phyloP scores from a whole-genome alignment of 2,113 vertebrate species.

The Cyrtonyx montezumae region DNA sequence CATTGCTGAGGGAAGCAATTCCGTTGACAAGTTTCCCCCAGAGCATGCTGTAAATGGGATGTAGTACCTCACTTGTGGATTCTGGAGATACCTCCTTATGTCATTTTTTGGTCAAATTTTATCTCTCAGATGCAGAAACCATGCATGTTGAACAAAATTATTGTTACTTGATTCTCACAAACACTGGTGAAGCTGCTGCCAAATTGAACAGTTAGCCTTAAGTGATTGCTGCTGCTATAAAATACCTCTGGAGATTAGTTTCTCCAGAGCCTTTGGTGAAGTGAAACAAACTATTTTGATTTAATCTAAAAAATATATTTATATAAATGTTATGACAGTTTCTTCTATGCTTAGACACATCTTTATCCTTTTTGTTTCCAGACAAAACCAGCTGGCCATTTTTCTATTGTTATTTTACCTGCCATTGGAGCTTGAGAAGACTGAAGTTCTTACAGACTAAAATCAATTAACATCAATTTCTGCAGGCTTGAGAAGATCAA shows the following conservation, averaged over 20 bases:
- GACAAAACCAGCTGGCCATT: neutral
- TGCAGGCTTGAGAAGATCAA: neutral
- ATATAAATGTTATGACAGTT: neutral
- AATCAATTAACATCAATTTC: neutral
- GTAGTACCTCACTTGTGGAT: neutral
- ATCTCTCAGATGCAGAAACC: neutral
- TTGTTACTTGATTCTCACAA: neutral
- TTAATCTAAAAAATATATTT: neutral
- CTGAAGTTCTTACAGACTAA: neutral
- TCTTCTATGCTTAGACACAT: neutral
- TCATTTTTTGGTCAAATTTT: neutral
- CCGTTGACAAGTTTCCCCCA: conserved; percentile 43
- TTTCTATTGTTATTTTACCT: neutral
- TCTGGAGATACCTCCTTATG: neutral
- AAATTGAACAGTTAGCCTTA: neutral
- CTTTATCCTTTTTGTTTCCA: neutral
- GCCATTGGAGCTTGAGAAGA: neutral
- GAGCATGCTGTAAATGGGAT: neutral
- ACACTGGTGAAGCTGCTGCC: neutral
- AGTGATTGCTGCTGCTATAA: neutral
- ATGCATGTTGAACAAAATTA: neutral
- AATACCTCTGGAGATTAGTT: neutral
- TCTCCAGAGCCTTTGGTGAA: neutral
- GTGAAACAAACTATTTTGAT: neutral
- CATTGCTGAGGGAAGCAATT: neutral